These are phyloP conservation scores for Mya arenaria DNA, from an alignment of 1,140 invertebrate genomes.

Conservation along the genomic window DNA sequence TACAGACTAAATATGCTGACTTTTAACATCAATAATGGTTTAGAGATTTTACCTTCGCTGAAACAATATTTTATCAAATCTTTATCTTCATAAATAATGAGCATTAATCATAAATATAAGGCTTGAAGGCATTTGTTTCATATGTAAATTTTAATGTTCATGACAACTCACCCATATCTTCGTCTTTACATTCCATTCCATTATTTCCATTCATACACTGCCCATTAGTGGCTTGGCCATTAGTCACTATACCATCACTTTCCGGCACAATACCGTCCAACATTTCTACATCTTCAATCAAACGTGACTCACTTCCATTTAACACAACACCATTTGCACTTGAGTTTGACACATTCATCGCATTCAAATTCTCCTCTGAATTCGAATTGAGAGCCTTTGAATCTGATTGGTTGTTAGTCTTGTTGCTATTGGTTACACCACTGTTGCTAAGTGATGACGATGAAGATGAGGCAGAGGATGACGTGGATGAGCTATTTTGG, in stretches of 20 bases:
- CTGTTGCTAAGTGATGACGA: slow-evolving; percentile 43
- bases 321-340: slow-evolving; percentile 77
- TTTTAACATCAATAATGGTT: too few species aligned
- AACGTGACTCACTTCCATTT: slow-evolving; percentile 71
- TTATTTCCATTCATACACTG: slow-evolving; percentile 84
- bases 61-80: too few species aligned
- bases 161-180: slow-evolving; percentile 79
- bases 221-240: slow-evolving; percentile 81
- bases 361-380: slow-evolving; percentile 83
- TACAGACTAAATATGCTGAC: too few species aligned
- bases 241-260: slow-evolving; percentile 73
- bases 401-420: slow-evolving; percentile 59
- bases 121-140: too few species aligned
- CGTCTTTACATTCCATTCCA: slow-evolving; percentile 68
- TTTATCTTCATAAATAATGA: too few species aligned
- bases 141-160: too few species aligned
- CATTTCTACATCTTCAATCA: slow-evolving; percentile 84
- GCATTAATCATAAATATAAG: too few species aligned
- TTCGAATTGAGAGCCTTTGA: slow-evolving; percentile 62
- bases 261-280: slow-evolving; percentile 79
- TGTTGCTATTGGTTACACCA: slow-evolving; percentile 44
- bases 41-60: too few species aligned
- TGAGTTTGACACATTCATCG: slow-evolving; percentile 83
- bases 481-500: slow-evolving; percentile 30
- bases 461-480: slow-evolving; percentile 36